Base-by-base conservation (phyloP, 2,797 vertebrate genomes). In the Gambusia yucatana region DNA sequence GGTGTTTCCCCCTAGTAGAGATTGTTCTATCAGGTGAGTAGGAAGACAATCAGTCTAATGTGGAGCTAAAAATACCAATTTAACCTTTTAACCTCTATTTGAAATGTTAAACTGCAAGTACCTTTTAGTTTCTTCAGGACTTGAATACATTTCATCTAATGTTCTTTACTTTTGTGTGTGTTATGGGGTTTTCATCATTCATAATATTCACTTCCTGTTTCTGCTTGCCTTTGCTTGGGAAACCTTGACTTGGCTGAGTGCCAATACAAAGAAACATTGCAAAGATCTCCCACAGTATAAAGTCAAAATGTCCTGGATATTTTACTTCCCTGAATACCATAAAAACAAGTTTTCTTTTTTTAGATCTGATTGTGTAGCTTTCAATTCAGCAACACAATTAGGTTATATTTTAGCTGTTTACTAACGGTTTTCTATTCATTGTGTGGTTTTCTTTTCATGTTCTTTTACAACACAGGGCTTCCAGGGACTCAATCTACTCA, bases 211-310 rank as follows among this genome's bases (percentile, higher is more conserved):
- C 63, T 77, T 73, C 50, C 61, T 72, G 50, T 73, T 39, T 50
- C 70, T 52, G 20, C 67, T 73, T 77, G 74, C 20, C 57, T 73
- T 72, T 69, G 7, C 41, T 77, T 73, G 55, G 36, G 71, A 80
- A 22, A 76, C 44, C 0, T 30, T 44, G 13, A 3, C 41, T 70
- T 70, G 67, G 43, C 44, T 70, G 41, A 70, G 13, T 25, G 65
- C 63, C 57, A 73, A 36, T 46, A 52, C 65, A 80, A 77, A 50
- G 25, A 80, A 80, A 70, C 36, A 50, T 36, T 65, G 28, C 52
- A 72, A 14, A 61, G 52, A 71, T 71, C 8, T 33, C 65, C 20
- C 50, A 59, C 73, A 76, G 41, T n/a, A 83, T 73, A 52, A 76
- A 73, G n/a, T 36, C 67, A 73, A 57, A 43, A 72, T 71, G 48